Evolutionary conservation across 2,113 vertebrate genomes (phyloP).

Genomic region (Cettia cetti): DNA sequence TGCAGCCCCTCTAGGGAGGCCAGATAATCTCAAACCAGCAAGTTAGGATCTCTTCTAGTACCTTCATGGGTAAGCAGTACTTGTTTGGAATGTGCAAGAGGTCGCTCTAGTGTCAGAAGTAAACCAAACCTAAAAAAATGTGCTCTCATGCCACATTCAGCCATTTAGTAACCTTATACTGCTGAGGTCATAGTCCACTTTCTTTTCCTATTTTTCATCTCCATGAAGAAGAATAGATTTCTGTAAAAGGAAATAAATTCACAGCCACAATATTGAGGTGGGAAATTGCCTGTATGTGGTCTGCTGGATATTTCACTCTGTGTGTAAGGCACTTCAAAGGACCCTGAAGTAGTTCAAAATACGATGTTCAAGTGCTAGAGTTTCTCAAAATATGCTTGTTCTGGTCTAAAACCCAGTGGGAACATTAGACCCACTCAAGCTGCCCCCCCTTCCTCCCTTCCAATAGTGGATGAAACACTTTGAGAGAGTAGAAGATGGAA

Average conservation of each 20-base stretch:
- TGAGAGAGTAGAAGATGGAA: not conserved
- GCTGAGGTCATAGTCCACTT: not conserved
- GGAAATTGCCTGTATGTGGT: not conserved
- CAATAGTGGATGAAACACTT: not conserved
- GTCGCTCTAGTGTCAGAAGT: not conserved
- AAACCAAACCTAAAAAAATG: not conserved
- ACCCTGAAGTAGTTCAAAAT: not conserved
- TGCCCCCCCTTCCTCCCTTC: not conserved
- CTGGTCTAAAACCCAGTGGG: not conserved
- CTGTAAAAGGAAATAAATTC: not conserved
- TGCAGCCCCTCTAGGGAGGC: not conserved
- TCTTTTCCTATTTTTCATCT: not conserved
- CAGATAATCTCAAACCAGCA: not conserved
- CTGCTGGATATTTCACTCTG: not conserved
- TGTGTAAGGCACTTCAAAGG: not conserved
- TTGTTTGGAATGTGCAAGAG: not conserved
- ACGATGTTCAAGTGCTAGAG: not conserved
- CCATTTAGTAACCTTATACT: not conserved
- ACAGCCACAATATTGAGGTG: not conserved
- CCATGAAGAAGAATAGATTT: not conserved
- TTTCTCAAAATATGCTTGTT: not conserved
- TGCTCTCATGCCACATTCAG: not conserved
- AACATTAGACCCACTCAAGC: not conserved
- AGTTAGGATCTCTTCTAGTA: not conserved
- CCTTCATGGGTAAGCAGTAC: not conserved